Evolutionary conservation across 35 echinoderm and acorn worm species (phyloP).

Genomic region (Hemicentrotus pulcherrimus): DNA sequence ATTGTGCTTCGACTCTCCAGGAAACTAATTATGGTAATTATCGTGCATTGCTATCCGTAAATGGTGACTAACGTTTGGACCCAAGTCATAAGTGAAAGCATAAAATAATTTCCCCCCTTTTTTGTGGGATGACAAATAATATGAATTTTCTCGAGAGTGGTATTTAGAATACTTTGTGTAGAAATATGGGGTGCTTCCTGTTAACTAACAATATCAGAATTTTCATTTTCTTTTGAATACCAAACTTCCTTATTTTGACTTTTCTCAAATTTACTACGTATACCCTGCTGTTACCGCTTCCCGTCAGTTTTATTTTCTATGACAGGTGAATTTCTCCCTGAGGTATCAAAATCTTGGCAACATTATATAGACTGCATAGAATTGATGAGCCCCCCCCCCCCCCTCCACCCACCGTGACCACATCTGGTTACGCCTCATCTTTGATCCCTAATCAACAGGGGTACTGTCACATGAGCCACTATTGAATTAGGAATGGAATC

Average conservation of each 20-base stretch:
- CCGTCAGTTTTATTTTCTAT: background rate
- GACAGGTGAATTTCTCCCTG: background rate
- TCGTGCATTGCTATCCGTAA: too few species aligned
- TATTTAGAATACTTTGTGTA: too few species aligned
- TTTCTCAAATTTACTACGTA: background rate
- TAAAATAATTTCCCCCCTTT: too few species aligned
- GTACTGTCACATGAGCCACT: conserved; percentile 21
- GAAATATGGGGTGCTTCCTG: too few species aligned
- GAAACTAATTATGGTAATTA: too few species aligned
- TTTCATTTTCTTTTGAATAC: too few species aligned
- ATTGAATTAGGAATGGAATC: conserved; percentile 46
- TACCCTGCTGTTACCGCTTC: background rate
- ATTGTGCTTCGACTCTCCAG: too few species aligned
- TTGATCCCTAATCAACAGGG: background rate
- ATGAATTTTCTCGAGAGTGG: too few species aligned
- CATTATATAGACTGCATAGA: background rate
- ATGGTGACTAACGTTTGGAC: too few species aligned
- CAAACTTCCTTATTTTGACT: background rate
- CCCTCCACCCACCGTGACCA: background rate
- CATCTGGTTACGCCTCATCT: background rate
- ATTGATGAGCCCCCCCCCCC: background rate
- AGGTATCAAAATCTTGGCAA: background rate
- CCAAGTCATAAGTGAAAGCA: too few species aligned
- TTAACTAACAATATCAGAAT: too few species aligned
- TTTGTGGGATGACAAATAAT: too few species aligned